Base-by-base conservation (phyloP, 2,888 invertebrate genomes). In the Cloeon dipterum region DNA sequence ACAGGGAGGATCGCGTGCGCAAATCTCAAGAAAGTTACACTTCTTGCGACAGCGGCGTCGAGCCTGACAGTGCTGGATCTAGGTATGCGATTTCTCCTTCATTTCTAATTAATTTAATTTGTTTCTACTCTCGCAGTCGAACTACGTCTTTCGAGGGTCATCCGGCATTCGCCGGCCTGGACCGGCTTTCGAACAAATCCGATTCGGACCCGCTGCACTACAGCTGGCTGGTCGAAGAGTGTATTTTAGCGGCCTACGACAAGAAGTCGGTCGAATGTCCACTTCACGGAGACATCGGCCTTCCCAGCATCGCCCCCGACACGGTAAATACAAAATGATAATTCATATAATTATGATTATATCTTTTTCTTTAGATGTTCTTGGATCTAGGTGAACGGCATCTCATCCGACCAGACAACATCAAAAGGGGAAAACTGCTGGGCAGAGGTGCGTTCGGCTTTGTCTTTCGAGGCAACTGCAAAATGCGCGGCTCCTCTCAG, bases 361-460 rank as follows among this genome's bases (percentile, higher is more conserved):
- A 23, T 23, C 45, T 38, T 32, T 41, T 35, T 39, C 20, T 38
- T 1, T 43, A 74, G 68, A 65, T 89, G 26, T 85, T 96, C 46
- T 65, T 85, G 43, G 96, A 96, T 58, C 66, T 94, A 37, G 81
- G 81, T 11, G 74, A 78, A 34, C 66, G 73, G 25, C 70, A 77
- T 45, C 66, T 88, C 8, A 78, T 94, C 11, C 73, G 75, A 44
- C 72, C 81, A 42, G 82, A 85, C 41, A 74, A 77, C 46, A 70
- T 98, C 3, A 69, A 74, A 32, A 66, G 79, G 40, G 75, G 74
- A 0, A 65, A 70, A 1, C 58, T 83, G 36, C 63, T 89, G 23
- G 96, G 96, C 0, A 72, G 93, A n/a, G 98, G 98, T 2, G 93
- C 94, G 0, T 98, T 96, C 62, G 96, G 96, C 3, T 91, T 94